Evolutionary conservation across 2,888 invertebrate species (phyloP).

Genomic region (Uropetala carovei): DNA sequence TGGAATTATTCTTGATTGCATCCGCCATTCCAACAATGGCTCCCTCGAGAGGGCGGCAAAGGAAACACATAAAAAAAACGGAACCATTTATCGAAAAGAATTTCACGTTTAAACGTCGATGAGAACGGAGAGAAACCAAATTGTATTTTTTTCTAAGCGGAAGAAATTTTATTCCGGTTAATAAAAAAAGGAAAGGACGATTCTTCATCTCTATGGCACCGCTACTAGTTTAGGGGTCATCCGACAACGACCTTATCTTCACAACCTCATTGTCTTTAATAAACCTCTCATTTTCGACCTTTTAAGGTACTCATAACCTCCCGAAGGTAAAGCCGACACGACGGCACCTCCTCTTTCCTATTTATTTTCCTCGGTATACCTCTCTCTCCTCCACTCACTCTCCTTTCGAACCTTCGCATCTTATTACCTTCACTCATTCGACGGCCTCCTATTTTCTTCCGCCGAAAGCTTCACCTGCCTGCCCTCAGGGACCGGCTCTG

Average conservation of each 20-base stretch:
- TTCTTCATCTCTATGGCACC: background rate
- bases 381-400: background rate
- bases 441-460: slow-evolving; percentile 15
- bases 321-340: background rate
- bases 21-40: background rate
- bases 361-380: background rate
- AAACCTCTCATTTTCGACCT: background rate
- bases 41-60: background rate
- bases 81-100: background rate
- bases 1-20: slow-evolving; percentile 21
- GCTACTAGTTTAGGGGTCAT: background rate
- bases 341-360: background rate
- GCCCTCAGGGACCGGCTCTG: slow-evolving; percentile 21
- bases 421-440: slow-evolving; percentile 14
- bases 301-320: slow-evolving; percentile 6
- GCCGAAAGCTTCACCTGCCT: slow-evolving; percentile 25
- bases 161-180: background rate
- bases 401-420: slow-evolving; percentile 8
- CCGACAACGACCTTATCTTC: background rate
- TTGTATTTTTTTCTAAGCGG: background rate
- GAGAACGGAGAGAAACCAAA: background rate
- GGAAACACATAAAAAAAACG: background rate
- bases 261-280: slow-evolving; percentile 9
- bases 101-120: background rate
- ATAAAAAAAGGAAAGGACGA: background rate